Evolutionary conservation across 2,888 invertebrate genomes (phyloP), one percentile per base, ranked within the genome.

Genomic region (Eurytoma adleriae): DNA sequence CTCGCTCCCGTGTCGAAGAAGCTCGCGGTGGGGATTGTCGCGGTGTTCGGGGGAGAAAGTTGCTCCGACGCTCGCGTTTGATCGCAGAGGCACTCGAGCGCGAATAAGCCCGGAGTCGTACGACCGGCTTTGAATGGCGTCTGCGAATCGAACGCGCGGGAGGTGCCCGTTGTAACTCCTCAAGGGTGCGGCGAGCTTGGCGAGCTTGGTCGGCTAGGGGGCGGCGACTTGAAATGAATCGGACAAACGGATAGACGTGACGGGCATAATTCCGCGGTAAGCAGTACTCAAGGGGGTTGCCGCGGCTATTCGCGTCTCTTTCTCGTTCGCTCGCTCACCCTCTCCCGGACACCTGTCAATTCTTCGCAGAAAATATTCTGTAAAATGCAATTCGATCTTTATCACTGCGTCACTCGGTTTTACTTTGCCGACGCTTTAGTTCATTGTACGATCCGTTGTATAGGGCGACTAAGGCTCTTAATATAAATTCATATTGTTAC

Each of bases 161-260:
- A 3, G 16, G 59, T 62, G 56, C 24, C 62, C 69, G 69, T 48
- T 30, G 76, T 10, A 10, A 10, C 40, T 40, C 1, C 40, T 52
- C n/a, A 62, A n/a, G 62, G 64, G 59, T 48, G 24, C 24, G 20
- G 62, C 14, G 67, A 10, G 13, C 24, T 40, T 18, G 24, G 61
- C 16, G 67, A 10, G 13, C 24, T 40, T 18, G 24, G 61, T 10
- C 30, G 14, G 40, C 24, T 24, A 20, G 61, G 18, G 40, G 27
- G 27, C 20, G 61, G 1, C n/a, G 54, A 52, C 78, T 71, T 68
- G 72, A 73, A 87, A 88, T 88, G 86, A 87, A 86, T 86, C 86
- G 85, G 85, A 86, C 86, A 87, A 87, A 87, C 87, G 86, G 86
- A 86, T 86, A 86, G 86, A 88, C 88, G 88, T 87, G 89, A 88